Base-by-base conservation (phyloP, 2,888 invertebrate genomes). In the Brachynemurus nebulosus region DNA sequence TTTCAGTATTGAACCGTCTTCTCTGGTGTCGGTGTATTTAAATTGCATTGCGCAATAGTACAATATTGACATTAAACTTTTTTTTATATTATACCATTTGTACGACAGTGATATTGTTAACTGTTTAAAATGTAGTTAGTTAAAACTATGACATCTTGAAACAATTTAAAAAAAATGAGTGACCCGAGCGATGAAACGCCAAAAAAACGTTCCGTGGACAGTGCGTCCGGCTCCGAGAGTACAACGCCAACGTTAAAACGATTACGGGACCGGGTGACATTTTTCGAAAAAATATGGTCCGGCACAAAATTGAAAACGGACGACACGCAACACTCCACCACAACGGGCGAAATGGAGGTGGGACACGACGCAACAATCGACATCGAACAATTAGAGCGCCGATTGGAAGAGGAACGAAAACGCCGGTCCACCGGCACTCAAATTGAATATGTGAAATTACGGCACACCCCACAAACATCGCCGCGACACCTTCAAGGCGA, bases 251-350 rank as follows among this genome's bases (percentile, higher is more conserved):
- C 55, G 56, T 65, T 64, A 59, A 64, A 65, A 46, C 66, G 78
- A 53, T 71, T 86, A 48, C 73, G 76, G 50, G 80, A 84, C 57
- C 76, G 82, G 54, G 85, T 86, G 53, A 76, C 72, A 53, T 83
- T 84, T 61, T 86, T 83, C 65, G 86, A 86, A 63, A 79, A 80
- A 67, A 75, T 84, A 51, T 84, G 82, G 80, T 71, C 75, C 48
- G 76, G 78, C 18, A 52, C 59, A 35, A 34, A 54, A 44, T 59
- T 57, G 45, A n/a, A n/a, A n/a, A n/a, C n/a, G n/a, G n/a, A n/a
- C n/a, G n/a, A n/a, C n/a, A n/a, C n/a, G n/a, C n/a, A n/a, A n/a
- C 53, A 56, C 25, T 47, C 58, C 18, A 59, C 67, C 50, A 7
- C 45, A 40, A 1, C 41, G 50, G n/a, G 45, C 52, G 40, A 48